Evolutionary conservation across 1,140 invertebrate genomes (phyloP).

Genomic region (Megalonaias nervosa): DNA sequence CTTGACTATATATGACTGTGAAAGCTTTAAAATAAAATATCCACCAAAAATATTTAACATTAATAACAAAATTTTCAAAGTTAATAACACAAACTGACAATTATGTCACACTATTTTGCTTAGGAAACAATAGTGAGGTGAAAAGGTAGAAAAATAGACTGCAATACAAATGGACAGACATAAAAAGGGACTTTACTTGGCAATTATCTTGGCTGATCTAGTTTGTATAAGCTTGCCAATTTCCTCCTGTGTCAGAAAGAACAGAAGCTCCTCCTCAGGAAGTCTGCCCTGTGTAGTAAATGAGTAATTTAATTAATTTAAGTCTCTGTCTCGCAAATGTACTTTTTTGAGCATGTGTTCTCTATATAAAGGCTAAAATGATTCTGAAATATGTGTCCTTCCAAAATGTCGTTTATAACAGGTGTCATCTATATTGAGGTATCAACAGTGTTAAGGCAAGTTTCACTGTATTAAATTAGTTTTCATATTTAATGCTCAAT

Average conservation of each 20-base stretch:
- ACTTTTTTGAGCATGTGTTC: too few relatives aligned
- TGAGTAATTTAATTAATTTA: neutral
- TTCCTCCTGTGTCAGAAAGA: conserved; percentile 81
- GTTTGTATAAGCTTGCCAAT: conserved; percentile 76
- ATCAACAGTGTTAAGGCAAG: too few relatives aligned
- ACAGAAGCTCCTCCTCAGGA: conserved; percentile 79
- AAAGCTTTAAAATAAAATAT: neutral
- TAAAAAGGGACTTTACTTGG: conserved; percentile 75
- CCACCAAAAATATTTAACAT: neutral
- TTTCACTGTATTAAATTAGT: too few relatives aligned
- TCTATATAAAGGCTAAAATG: too few relatives aligned
- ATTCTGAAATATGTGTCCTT: too few relatives aligned
- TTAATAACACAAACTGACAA: neutral
- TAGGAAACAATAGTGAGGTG: neutral
- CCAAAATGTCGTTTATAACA: too few relatives aligned
- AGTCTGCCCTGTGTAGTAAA: conserved; percentile 73
- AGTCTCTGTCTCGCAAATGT: too few relatives aligned
- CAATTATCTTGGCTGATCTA: conserved; percentile 75
- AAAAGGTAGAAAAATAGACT: neutral
- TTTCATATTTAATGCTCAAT: too few relatives aligned
- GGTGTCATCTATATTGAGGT: too few relatives aligned
- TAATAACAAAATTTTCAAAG: neutral
- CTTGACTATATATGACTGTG: neutral
- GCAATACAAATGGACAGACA: neutral
- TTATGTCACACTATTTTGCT: neutral